Evolutionary conservation across 2,113 vertebrate species (phyloP).

Genomic region (Columba janthina): DNA sequence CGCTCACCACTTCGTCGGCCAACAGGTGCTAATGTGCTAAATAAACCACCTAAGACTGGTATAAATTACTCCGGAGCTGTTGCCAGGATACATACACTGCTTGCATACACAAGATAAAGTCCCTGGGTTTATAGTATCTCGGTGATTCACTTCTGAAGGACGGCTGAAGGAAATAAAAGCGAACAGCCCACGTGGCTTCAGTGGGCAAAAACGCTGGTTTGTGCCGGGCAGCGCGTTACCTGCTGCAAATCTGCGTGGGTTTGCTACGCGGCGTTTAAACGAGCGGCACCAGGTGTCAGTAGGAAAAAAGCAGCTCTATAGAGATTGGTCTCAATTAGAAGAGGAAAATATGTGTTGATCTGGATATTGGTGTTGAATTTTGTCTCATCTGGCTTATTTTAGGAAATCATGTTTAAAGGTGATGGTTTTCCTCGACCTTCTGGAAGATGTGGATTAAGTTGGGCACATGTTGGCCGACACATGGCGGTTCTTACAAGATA

Average conservation of each 20-base stretch:
- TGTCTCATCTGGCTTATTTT: not conserved
- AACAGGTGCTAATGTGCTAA: conserved; percentile 65
- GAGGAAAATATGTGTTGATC: not conserved
- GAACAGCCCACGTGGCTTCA: not conserved
- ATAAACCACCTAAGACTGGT: conserved; percentile 40
- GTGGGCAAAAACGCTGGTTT: not conserved
- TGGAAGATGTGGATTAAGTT: not conserved
- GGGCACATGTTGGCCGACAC: not conserved
- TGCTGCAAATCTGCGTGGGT: not conserved
- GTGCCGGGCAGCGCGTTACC: not conserved
- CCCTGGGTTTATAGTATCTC: not conserved
- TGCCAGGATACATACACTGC: conserved; percentile 57
- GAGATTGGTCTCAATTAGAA: not conserved
- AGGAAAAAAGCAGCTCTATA: not conserved
- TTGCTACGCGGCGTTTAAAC: not conserved
- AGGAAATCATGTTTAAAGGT: not conserved
- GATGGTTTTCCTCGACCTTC: not conserved
- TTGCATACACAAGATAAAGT: conserved; percentile 15
- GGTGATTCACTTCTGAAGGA: conserved; percentile 34
- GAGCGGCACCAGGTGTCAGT: not conserved
- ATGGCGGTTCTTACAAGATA: not conserved
- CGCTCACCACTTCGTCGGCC: not conserved
- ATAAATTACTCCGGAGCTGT: conserved; percentile 36
- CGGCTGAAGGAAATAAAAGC: conserved; percentile 33
- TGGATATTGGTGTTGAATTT: not conserved